Evolutionary conservation across 2,797 vertebrate species (phyloP).

Genomic region (Pseudochaenichthys georgianus): DNA sequence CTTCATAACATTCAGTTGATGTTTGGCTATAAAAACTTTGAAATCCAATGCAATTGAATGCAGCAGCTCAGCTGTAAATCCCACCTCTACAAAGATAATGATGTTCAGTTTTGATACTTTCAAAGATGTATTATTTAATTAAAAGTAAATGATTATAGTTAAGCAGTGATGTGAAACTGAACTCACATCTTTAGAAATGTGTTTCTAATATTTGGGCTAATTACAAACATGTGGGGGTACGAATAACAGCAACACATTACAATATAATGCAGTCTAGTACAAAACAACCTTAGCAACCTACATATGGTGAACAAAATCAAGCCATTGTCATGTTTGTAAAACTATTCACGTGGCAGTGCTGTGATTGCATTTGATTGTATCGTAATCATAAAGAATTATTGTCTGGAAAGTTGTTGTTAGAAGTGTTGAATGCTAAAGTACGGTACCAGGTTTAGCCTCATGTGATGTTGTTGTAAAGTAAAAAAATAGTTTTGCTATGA

Average conservation of each 20-base stretch:
- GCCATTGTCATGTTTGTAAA: too few relatives aligned
- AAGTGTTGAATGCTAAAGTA: not conserved
- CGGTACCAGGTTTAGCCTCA: not conserved
- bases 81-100: not conserved
- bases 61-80: not conserved
- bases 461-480: not conserved
- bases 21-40: not conserved
- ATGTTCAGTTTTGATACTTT: too few relatives aligned
- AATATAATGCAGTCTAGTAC: not conserved
- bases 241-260: too few relatives aligned
- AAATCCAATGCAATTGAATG: not conserved
- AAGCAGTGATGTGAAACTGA: too few relatives aligned
- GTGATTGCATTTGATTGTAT: too few relatives aligned
- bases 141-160: too few relatives aligned
- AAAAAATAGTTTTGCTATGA: not conserved
- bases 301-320: not conserved
- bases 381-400: too few relatives aligned
- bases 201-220: too few relatives aligned
- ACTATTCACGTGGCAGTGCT: too few relatives aligned
- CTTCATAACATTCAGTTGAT: not conserved
- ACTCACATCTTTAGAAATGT: too few relatives aligned
- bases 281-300: not conserved
- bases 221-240: too few relatives aligned
- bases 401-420: not conserved
- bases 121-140: too few relatives aligned